Conservation (phyloP, 2,888 invertebrate species). For the Caenorhabditis macrosperma region DNA sequence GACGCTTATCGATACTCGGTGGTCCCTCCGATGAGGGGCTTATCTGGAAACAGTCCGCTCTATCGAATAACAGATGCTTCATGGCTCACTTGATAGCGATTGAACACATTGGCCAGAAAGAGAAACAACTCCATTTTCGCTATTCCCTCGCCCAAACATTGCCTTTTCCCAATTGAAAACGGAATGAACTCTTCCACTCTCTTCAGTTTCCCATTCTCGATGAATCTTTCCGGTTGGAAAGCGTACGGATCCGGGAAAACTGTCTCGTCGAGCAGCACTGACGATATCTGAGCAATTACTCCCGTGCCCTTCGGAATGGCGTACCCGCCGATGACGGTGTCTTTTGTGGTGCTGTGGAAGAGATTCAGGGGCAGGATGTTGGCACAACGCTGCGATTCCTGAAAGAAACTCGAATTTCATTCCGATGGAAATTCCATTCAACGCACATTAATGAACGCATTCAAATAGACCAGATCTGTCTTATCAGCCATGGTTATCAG, state of each 20-base stretch:
- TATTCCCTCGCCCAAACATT: conserved; percentile 46
- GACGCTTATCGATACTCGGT: conserved; percentile 25
- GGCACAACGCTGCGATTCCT: conserved; percentile 55
- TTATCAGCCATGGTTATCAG: conserved; percentile 65
- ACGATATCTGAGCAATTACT: conserved; percentile 52
- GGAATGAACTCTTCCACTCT: conserved; percentile 57
- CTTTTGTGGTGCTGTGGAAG: conserved; percentile 33
- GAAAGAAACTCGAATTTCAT: neutral
- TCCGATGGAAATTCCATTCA: neutral
- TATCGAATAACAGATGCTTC: no score
- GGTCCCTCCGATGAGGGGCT: conserved; percentile 4
- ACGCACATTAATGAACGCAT: conserved; percentile 63
- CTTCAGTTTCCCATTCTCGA: conserved; percentile 67
- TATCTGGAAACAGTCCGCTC: conserved; percentile 8
- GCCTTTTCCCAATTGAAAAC: conserved; percentile 60
- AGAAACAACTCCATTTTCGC: conserved; percentile 65
- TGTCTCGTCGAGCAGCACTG: conserved; percentile 50
- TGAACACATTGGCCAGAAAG: conserved; percentile 60
- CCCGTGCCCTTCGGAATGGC: conserved; percentile 43
- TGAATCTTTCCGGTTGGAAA: conserved; percentile 56
- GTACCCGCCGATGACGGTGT: conserved; percentile 37
- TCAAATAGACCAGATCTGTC: conserved; percentile 56
- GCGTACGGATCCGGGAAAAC: conserved; percentile 44
- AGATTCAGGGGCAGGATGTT: conserved; percentile 55
- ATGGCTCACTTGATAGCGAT: conserved; percentile 50